Conservation (phyloP, 2,113 vertebrate species). For the Odobenus rosmarus region DNA sequence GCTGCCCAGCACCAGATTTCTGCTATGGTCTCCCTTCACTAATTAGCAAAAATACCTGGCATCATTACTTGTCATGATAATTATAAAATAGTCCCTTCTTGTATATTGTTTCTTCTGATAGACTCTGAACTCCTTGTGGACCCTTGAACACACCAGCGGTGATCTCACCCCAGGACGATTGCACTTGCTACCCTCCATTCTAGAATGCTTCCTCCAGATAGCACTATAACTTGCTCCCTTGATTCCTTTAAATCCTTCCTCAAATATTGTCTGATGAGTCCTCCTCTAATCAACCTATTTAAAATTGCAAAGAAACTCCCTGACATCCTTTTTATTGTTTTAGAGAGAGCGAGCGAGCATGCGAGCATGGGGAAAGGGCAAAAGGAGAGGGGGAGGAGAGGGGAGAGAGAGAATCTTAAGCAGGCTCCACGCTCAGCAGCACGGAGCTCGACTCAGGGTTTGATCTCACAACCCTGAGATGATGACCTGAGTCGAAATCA, state of each 20-base stretch:
- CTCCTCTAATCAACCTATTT: background rate
- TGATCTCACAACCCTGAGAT: too few relatives aligned
- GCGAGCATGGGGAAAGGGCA: too few relatives aligned
- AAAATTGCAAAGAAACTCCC: background rate
- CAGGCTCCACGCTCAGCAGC: background rate
- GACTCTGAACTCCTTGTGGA: background rate
- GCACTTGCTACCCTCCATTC: background rate
- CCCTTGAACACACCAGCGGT: too few relatives aligned
- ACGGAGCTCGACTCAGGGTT: background rate
- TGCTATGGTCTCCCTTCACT: background rate
- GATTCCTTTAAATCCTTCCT: background rate
- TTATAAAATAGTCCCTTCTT: background rate
- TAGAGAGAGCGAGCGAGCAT: background rate
- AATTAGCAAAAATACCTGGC: background rate
- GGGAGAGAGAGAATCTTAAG: background rate
- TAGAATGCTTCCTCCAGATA: background rate
- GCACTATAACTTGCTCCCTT: background rate
- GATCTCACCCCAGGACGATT: background rate
- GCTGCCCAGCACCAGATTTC: background rate
- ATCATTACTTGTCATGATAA: background rate
- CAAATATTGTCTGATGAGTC: background rate
- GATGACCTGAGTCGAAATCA: too few relatives aligned
- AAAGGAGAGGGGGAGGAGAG: too few relatives aligned
- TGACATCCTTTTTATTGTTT: background rate
- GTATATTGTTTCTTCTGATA: background rate